These are phyloP conservation scores for Nautilus pompilius DNA, from an alignment of 1,140 invertebrate species.

Conservation along the genomic window DNA sequence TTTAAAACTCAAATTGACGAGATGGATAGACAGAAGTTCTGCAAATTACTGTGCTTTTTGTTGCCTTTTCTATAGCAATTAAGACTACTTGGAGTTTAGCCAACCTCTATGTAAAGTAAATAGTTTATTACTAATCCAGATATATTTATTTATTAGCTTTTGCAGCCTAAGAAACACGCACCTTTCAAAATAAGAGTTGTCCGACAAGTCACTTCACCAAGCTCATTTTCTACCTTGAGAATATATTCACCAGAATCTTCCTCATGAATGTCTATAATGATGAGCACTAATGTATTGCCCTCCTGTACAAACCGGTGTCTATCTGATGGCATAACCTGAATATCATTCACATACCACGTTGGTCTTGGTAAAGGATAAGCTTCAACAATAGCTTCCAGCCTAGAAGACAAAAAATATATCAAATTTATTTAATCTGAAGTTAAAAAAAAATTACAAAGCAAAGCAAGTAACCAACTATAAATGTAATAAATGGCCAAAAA, in stretches of 20 bases:
- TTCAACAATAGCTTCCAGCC: conserved; percentile 44
- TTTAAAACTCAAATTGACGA: too few species aligned
- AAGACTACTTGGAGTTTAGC: too few species aligned
- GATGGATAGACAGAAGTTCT: too few species aligned
- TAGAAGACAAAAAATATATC: conserved; percentile 16
- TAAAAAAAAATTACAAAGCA: too few species aligned
- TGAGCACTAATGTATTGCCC: conserved; percentile 38
- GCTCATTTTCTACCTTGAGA: conserved; percentile 48
- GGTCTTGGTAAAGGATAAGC: conserved; percentile 39
- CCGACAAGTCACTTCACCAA: conserved; percentile 50
- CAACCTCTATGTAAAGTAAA: too few species aligned
- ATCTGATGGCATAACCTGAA: conserved; percentile 41
- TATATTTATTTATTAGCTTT: too few species aligned
- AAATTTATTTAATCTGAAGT: too few species aligned
- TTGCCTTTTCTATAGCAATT: too few species aligned
- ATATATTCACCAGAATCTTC: conserved; percentile 52
- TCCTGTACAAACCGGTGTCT: conserved; percentile 40
- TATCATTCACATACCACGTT: conserved; percentile 48
- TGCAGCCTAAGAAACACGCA: conserved; percentile 19
- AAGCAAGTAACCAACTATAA: too few species aligned
- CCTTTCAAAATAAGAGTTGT: conserved; percentile 50
- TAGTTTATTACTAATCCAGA: too few species aligned
- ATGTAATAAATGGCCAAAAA: too few species aligned
- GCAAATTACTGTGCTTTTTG: too few species aligned
- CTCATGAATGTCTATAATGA: conserved; percentile 40